Evolutionary conservation across 2,113 vertebrate genomes (phyloP).

Genomic region (Mesoclemmys tuberculata): DNA sequence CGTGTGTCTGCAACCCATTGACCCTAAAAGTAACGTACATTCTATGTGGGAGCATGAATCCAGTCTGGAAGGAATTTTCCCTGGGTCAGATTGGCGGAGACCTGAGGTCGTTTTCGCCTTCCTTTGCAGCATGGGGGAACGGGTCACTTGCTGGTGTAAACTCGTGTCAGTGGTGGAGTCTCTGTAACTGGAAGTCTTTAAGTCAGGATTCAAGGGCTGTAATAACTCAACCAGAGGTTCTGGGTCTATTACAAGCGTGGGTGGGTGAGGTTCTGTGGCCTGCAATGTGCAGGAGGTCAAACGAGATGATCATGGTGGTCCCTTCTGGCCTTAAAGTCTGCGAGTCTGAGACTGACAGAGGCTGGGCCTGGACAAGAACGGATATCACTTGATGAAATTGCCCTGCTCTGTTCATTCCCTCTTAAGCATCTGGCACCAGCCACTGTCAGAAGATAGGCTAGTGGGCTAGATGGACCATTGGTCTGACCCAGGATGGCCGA

Average conservation of each 20-base stretch:
- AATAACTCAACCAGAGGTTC: not conserved
- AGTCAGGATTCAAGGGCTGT: not conserved
- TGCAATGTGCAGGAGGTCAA: not conserved
- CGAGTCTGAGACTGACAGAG: not conserved
- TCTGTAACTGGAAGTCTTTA: not conserved
- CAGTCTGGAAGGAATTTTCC: not conserved
- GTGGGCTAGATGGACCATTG: not conserved
- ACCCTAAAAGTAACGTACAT: no score
- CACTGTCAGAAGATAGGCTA: not conserved
- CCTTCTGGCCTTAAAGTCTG: not conserved
- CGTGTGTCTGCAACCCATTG: no score
- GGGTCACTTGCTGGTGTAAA: not conserved
- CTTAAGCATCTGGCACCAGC: not conserved
- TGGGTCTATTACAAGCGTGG: not conserved
- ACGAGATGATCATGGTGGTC: not conserved
- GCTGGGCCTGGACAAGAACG: not conserved
- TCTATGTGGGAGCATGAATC: no score
- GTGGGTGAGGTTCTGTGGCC: not conserved
- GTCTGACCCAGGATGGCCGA: not conserved
- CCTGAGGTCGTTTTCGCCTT: no score
- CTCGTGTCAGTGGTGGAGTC: not conserved
- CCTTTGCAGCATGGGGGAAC: not conserved
- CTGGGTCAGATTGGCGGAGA: not conserved
- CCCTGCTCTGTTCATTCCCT: not conserved
- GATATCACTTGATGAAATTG: not conserved